Evolutionary conservation across 2,888 invertebrate genomes (phyloP), one percentile per base, ranked within the genome.

Genomic region (Heteropelma amictum): DNA sequence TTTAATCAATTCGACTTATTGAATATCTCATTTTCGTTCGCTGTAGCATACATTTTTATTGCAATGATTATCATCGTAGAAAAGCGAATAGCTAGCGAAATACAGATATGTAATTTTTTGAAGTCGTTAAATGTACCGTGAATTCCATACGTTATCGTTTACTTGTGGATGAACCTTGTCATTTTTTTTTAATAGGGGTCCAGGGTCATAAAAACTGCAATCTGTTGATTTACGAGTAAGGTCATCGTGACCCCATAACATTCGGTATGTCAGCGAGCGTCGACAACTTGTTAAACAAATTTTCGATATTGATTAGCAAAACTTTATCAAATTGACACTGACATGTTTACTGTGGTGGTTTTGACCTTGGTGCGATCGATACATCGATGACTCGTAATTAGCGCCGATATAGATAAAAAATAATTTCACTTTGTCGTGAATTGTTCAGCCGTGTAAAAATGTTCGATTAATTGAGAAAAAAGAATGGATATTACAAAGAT

Each of bases 291-390:
- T n/a, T 14, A 8, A 8, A 10, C 19, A 21, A 53, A 64, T 67
- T 71, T 61, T 70, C 51, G 61, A 64, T 53, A 33, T 69, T 45
- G 28, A 72, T 76, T 76, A 72, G 74, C 75, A 51, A 73, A 76
- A 72, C 73, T 63, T 73, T 64, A 60, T 47, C 12, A 47, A 72
- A 67, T 67, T 58, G 61, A 7, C 56, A 53, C 51, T 61, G 58
- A 58, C 51, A 53, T 45, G 30, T 60, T 56, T 17, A 58, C 61
- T 42, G 12, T 1, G 40, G 72, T 47, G 61, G 71, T 73, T 63
- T 71, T 70, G 76, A 72, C 77, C 78, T 77, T 76, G 74, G 61
- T 53, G 65, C 47, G 47, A 56, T 56, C 12, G 1, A n/a, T n/a
- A n/a, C n/a, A n/a, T 0, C 19, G 26, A 3, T 5, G 8, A 8